Conservation (phyloP, 1,140 invertebrate genomes). For the Wasmannia auropunctata region DNA sequence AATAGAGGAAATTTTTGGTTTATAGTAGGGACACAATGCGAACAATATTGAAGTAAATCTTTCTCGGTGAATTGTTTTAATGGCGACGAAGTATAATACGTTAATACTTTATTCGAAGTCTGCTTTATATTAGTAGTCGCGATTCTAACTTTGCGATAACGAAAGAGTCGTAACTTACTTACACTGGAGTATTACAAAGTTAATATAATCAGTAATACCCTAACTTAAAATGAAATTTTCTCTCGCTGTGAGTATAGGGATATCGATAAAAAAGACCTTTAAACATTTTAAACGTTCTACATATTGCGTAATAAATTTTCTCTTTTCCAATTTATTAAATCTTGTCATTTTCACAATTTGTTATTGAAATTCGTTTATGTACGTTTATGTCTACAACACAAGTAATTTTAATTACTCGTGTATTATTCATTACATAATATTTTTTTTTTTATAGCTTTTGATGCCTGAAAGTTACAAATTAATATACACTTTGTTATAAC, state of each 20-base stretch:
- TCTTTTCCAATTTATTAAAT: constrained; percentile 13
- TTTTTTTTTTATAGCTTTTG: constrained; percentile 26
- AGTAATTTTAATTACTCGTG: constrained; percentile 39
- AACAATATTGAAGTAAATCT: constrained; percentile 24
- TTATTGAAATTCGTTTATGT: constrained; percentile 30
- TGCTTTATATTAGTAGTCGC: constrained; percentile 49
- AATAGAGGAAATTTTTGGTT: not conserved
- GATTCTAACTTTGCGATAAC: constrained; percentile 50
- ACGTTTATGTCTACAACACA: not conserved
- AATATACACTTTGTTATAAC: not conserved
- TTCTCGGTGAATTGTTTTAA: constrained; percentile 6
- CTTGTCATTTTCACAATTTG: constrained; percentile 25
- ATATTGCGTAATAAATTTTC: constrained; percentile 35
- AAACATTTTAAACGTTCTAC: constrained; percentile 28
- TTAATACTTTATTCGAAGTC: constrained; percentile 44
- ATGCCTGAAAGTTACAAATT: not conserved
- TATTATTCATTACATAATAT: not conserved
- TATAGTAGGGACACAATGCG: not conserved
- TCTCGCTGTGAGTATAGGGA: not conserved
- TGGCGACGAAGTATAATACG: constrained; percentile 12
- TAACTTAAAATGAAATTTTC: constrained; percentile 49
- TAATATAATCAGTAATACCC: constrained; percentile 42
- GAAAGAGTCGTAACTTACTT: constrained; percentile 52
- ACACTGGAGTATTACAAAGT: constrained; percentile 34
- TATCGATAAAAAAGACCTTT: constrained; percentile 18